Conservation (phyloP, 1,140 invertebrate genomes). For the Tetramorium parvispinum region DNA sequence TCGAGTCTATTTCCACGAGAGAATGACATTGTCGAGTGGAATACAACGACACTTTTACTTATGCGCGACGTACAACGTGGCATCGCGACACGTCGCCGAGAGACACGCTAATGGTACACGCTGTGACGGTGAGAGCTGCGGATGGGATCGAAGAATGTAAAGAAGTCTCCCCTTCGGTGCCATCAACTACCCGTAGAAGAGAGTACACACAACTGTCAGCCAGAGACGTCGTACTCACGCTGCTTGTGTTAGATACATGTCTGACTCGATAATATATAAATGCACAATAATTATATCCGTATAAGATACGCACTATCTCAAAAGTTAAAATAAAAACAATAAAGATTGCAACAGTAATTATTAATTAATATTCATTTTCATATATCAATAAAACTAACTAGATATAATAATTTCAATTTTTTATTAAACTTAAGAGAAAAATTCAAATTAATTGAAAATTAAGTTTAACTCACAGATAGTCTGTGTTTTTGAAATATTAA, state of each 20-base stretch:
- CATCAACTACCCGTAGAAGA: conserved; percentile 60
- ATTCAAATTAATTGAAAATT: background rate
- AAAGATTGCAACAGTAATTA: background rate
- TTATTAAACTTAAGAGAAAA: background rate
- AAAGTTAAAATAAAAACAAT: background rate
- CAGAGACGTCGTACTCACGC: background rate
- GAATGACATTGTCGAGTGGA: conserved; percentile 34
- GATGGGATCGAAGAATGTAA: conserved; percentile 49
- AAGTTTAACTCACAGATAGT: background rate
- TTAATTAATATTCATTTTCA: background rate
- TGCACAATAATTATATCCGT: background rate
- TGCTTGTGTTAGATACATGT: background rate
- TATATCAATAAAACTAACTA: background rate
- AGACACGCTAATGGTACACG: conserved; percentile 67
- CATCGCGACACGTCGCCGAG: conserved; percentile 50
- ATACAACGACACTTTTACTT: conserved; percentile 36
- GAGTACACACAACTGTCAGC: conserved; percentile 41
- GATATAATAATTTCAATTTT: background rate
- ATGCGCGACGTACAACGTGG: conserved; percentile 45
- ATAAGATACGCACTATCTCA: background rate
- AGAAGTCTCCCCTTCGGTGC: conserved; percentile 53
- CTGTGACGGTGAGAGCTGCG: conserved; percentile 41
- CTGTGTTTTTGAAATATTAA: background rate
- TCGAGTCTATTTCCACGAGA: conserved; percentile 14
- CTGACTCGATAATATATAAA: background rate